Percentiles rank a stretch among this genome's conserved stretches.
Conservation (phyloP, 2,888 invertebrate genomes). For the Aporophyla nigra region DNA sequence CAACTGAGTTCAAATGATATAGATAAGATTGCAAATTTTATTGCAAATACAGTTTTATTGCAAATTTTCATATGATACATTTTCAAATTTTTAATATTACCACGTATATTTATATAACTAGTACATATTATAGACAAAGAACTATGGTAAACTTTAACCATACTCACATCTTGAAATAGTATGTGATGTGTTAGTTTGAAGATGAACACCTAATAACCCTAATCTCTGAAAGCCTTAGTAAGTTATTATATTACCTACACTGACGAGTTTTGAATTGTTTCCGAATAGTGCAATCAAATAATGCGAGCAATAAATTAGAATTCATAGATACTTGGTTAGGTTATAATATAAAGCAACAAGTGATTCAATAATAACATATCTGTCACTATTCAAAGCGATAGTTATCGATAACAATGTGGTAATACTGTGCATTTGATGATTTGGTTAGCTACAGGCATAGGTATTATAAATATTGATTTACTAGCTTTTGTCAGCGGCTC, state of each 20-base stretch:
- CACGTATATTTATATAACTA: neutral
- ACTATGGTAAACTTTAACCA: neutral
- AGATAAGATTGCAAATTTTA: neutral
- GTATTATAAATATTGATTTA: no score
- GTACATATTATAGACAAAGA: neutral
- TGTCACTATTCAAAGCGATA: conserved; percentile 5
- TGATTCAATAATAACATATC: conserved; percentile 34
- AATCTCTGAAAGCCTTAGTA: neutral
- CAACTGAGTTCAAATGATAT: neutral
- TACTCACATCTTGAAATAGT: neutral
- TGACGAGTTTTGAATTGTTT: neutral
- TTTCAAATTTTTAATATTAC: neutral
- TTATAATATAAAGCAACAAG: conserved; percentile 40
- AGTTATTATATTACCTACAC: neutral
- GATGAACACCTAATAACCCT: neutral
- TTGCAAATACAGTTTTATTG: neutral
- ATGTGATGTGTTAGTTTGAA: neutral
- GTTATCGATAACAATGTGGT: conserved; percentile 5
- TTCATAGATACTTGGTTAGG: conserved; percentile 2
- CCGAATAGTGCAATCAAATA: neutral
- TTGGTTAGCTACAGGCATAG: neutral
- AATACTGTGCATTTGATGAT: conserved; percentile 18
- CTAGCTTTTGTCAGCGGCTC: no score
- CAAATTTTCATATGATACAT: neutral
- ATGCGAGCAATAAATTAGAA: conserved; percentile 4